Conservation (phyloP, 23 tunicate genomes). For the Halocynthia roretzi region DNA sequence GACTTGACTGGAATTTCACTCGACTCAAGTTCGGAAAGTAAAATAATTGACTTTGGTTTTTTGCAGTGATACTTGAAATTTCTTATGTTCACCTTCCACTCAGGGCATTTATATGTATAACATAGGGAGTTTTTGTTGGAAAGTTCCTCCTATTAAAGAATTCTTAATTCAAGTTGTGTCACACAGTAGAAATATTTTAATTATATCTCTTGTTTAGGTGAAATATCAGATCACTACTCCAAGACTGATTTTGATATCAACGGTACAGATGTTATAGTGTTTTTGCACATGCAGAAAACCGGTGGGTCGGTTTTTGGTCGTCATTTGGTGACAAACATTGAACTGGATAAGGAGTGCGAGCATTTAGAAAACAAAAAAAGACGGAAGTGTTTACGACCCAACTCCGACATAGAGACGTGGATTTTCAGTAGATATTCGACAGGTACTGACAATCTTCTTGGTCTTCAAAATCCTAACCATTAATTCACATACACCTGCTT, state of each 20-base stretch:
- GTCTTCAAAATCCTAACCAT: slow-evolving; percentile 47
- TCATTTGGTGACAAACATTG: slow-evolving; percentile 42
- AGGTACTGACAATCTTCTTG: slow-evolving; percentile 19
- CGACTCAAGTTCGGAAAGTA: too few relatives aligned
- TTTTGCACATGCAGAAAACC: slow-evolving; percentile 89
- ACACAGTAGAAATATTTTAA: too few relatives aligned
- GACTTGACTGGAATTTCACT: too few relatives aligned
- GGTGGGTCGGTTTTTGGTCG: slow-evolving; percentile 80
- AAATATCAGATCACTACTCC: too few relatives aligned
- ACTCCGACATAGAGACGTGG: slow-evolving; percentile 40
- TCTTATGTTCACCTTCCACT: too few relatives aligned
- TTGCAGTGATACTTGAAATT: too few relatives aligned
- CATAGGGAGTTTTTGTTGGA: too few relatives aligned
- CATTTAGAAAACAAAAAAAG: slow-evolving; percentile 11
- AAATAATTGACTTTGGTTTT: too few relatives aligned
- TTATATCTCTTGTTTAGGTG: too few relatives aligned
- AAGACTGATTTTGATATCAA: slow-evolving; percentile 43
- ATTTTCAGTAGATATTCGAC: slow-evolving; percentile 78
- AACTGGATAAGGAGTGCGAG: slow-evolving; percentile 19
- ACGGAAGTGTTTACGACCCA: slow-evolving; percentile 61
- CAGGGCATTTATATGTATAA: too few relatives aligned
- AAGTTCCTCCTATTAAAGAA: too few relatives aligned
- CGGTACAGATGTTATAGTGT: slow-evolving; percentile 77
- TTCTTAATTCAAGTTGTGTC: too few relatives aligned
- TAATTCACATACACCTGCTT: slow-evolving; percentile 38